A percentile compares a stretch with the other conserved stretches of the same genome.
Conservation (phyloP, 2,113 vertebrate species). For the Ictidomys tridecemlineatus region DNA sequence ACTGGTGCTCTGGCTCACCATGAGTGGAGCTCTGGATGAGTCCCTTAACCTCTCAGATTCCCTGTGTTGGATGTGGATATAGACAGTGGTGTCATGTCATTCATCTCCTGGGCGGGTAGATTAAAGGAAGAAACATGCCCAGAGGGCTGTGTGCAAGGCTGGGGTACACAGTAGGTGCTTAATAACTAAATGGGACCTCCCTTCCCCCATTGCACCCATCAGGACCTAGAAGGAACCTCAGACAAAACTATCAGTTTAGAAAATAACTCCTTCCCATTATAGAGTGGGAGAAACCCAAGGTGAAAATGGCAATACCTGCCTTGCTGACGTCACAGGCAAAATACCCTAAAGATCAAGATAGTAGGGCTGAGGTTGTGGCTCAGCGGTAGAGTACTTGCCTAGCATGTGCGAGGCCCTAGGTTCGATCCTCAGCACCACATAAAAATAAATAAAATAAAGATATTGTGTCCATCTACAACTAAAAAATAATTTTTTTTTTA, state of each 20-base stretch:
- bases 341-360: not conserved
- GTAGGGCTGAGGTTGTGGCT: not conserved
- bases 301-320: not conserved
- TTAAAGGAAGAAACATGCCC: not conserved
- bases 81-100: not conserved
- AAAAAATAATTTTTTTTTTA: too few species aligned
- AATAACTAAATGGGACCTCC: not conserved
- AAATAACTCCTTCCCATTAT: not conserved
- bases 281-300: not conserved
- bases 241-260: not conserved
- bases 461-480: too few species aligned
- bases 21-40: not conserved
- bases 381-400: too few species aligned
- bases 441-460: too few species aligned
- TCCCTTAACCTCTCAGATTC: not conserved
- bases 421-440: too few species aligned
- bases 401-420: too few species aligned
- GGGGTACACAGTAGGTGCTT: not conserved
- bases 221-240: not conserved
- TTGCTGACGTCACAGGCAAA: not conserved
- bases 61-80: too few species aligned
- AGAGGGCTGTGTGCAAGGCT: not conserved
- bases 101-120: not conserved
- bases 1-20: not conserved
- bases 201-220: not conserved